Conservation (phyloP, 1,140 invertebrate species). For the Drosophila orosa region DNA sequence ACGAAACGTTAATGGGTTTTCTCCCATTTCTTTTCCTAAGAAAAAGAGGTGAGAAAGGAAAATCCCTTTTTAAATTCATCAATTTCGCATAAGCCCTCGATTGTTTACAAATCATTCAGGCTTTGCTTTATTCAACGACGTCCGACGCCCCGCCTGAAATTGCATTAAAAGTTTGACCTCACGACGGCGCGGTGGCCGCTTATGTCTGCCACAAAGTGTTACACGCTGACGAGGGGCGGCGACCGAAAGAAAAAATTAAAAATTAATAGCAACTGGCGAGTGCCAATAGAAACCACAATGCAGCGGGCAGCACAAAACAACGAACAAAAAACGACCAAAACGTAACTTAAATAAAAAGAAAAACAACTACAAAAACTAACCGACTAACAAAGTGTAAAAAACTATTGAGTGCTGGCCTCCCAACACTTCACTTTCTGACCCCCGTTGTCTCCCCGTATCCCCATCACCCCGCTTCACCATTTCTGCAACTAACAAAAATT, state of each 20-base stretch:
- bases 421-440: slow-evolving; percentile 50
- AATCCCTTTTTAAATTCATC: slow-evolving; percentile 38
- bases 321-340: not conserved
- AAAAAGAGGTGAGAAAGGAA: slow-evolving; percentile 19
- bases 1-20: slow-evolving; percentile 42
- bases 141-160: slow-evolving; percentile 43
- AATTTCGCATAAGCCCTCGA: slow-evolving; percentile 41
- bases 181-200: slow-evolving; percentile 28
- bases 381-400: slow-evolving; percentile 80
- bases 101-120: slow-evolving; percentile 40
- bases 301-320: slow-evolving; percentile 45
- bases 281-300: slow-evolving; percentile 77
- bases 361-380: slow-evolving; percentile 68
- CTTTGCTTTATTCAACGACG: slow-evolving; percentile 26
- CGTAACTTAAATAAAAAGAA: slow-evolving; percentile 6
- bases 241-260: slow-evolving; percentile 67
- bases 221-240: not conserved
- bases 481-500: slow-evolving; percentile 74
- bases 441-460: slow-evolving; percentile 1
- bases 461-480: slow-evolving; percentile 13
- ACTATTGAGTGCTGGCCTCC: slow-evolving; percentile 73
- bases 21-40: not conserved
- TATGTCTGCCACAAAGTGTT: slow-evolving; percentile 66
- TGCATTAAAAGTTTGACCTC: slow-evolving; percentile 73
- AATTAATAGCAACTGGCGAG: slow-evolving; percentile 82